Conservation (phyloP, 2,888 invertebrate species). For the Meandrusa payeni region DNA sequence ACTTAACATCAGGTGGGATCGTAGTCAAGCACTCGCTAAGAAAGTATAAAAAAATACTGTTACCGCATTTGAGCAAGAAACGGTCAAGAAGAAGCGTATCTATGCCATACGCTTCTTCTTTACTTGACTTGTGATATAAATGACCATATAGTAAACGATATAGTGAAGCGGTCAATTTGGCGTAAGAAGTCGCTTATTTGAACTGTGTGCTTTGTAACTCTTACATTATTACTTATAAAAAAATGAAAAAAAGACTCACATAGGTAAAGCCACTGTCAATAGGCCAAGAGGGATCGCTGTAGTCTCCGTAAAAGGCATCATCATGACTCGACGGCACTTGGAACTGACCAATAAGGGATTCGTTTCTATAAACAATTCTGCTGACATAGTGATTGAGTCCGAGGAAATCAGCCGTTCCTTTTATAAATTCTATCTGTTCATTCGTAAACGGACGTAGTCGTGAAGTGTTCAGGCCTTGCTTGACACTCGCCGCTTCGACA, state of each 20-base stretch:
- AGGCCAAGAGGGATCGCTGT: slow-evolving; percentile 31
- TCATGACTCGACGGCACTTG: slow-evolving; percentile 30
- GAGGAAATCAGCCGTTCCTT: slow-evolving; percentile 34
- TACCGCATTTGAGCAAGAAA: too few species aligned
- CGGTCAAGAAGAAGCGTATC: too few species aligned
- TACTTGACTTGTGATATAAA: too few species aligned
- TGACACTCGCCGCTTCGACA: slow-evolving; percentile 31
- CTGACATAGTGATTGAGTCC: slow-evolving; percentile 34
- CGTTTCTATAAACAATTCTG: slow-evolving; percentile 32
- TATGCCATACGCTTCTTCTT: too few species aligned
- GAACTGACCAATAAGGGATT: slow-evolving; percentile 27
- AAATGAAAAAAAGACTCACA: slow-evolving; percentile 2
- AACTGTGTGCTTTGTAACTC: too few species aligned
- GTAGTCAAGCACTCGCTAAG: too few species aligned
- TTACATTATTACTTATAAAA: background rate
- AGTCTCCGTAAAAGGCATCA: slow-evolving; percentile 30
- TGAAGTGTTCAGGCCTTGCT: slow-evolving; percentile 32
- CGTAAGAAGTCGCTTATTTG: too few species aligned
- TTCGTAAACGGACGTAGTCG: slow-evolving; percentile 32
- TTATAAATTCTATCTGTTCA: slow-evolving; percentile 31
- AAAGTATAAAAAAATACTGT: too few species aligned
- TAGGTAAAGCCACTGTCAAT: slow-evolving; percentile 5
- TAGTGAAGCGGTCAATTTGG: too few species aligned
- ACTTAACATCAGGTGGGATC: too few species aligned
- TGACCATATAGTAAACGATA: too few species aligned